Evolutionary conservation across 1,140 invertebrate species (phyloP), one percentile per base, ranked within the genome.

Genomic region (Rhyacophila brunnea): DNA sequence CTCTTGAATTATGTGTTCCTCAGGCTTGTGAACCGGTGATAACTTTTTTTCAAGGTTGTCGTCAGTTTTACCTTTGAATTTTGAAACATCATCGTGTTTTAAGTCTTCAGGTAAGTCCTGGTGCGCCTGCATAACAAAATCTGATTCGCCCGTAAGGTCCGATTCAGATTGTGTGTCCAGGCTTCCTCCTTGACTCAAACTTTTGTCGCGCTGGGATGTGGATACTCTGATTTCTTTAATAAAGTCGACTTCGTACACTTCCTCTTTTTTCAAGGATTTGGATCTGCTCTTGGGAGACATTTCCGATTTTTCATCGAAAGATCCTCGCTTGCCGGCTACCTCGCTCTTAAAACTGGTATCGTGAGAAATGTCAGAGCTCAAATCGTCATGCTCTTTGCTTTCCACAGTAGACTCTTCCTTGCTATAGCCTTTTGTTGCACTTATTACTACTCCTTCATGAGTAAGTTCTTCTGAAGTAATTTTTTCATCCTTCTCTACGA

Each of bases 121-220:
- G 11, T 56, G 51, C 40, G 52, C 35, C 6, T 57, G 53, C 17
- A 49, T 49, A 18, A 60, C 34, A 15, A 64, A 53, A 46, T 64
- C 75, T 46, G 77, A 70, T 66, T 79, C 78, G 32, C 77, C 77
- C 32, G 76, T 79, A 56, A 75, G 67, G 68, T 81, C 80, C 4
- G 76, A 80, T 68, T 82, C 80, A 4, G 80, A 82, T 62, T 80
- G 79, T 11, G 79, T 81, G 66, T 83, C 80, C 67, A 80, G 80
- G 68, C 81, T 82, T 40, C 76, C 77, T 43, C 75, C 78, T 60
- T 73, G 70, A 67, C 78, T 81, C 64, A 77, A 78, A 14, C 72
- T 70, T 60, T 75, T 78, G 62, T 77, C 76, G 18, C 75, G 68
- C 32, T 77, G 77, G 11, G 77, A 80, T 10, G 75, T 77, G 0